Base-by-base conservation (phyloP, 1,140 invertebrate genomes). In the Sarcophaga bullata region DNA sequence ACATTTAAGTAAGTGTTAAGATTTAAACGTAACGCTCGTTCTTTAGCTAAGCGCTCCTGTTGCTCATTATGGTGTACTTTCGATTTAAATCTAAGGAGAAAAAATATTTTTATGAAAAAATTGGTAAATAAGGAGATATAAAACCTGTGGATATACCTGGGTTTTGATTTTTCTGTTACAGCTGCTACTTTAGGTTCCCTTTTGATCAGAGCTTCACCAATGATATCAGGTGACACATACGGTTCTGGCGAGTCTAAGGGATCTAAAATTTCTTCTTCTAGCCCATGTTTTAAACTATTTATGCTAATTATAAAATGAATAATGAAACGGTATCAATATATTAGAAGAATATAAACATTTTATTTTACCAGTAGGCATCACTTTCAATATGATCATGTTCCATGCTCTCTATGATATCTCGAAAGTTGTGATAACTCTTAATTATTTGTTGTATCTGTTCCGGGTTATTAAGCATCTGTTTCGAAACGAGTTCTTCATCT, bases 1-100 rank as follows among this genome's bases (percentile, higher is more conserved):
- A 93, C 91, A 84, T 93, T 91, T 8, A 94, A 84, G 85, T 93
- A 93, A 0, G 92, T 90, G 8, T 89, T 87, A 8, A 94, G 85
- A 81, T 91, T 92, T 84, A 91, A 87, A 10, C 85, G 84, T n/a
- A 91, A 86, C 10, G 91, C 90, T 81, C 90, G 87, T 83, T 92
- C 87, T 83, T 90, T 90, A 19, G 86, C 88, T 81, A 89, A 81
- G 80, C 89, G 86, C 82, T 91, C 87, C 84, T 89, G 87, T 54
- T 89, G 86, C 81, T 87, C 86, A 73, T 85, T 86, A 0, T 84
- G 73, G 50, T 90, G 86, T 11, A 86, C 78, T 50, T 88, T 87
- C 0, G 86, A 87, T 82, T 89, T 90, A 47, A 86, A 90, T 0
- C 87, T 89, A 37, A 52, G 37, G 17, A 9, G 11, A 62, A 80